Base-by-base conservation (phyloP, 1,140 invertebrate genomes). In the Yoshiicerus persimilis region DNA sequence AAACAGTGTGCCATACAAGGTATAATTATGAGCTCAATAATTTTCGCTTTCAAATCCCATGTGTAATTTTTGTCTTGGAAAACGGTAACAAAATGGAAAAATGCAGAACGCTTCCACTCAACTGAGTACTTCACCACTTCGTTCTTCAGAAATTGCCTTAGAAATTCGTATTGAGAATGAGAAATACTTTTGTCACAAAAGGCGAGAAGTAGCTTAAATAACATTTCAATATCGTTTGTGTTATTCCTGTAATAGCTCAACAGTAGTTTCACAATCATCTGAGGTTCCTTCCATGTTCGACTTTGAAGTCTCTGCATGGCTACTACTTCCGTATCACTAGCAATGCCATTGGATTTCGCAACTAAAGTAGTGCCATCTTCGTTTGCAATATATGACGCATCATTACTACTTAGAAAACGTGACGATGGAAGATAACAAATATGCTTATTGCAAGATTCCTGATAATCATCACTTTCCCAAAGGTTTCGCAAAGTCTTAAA, bases 91-190 rank as follows among this genome's bases (percentile, higher is more conserved):
- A 99, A 99, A 89, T 96, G 95, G 93, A 98, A 98, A 93, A 99
- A 99, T 0, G 98, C 97, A 70, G 94, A 95, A 75, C 98, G 94
- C 92, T 99, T 99, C 98, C 98, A 99, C 86, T 97, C 96, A 0
- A 98, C 95, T 0, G 96, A 96, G 92, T 97, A 99, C 83, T 96
- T 97, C 0, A 97, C 97, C 0, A 99, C 97, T 3, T 96, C 97
- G 87, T 97, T 96, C 91, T 99, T 98, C 2, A 99, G 92, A 92
- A 98, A 99, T 89, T 98, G 97, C 56, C 97, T 95, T 0, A 99
- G 93, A 92, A 99, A 99, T n/a, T n/a, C n/a, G n/a, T n/a, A n/a
- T 93, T 97, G 95, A 92, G 99, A 99, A 92, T 99, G 97, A 0
- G 98, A 97, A 80, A 99, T 96, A 90, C 97, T 98, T 70, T 97